A percentile compares a stretch with the other conserved stretches of the same genome.
These are phyloP conservation scores for Odontamblyopus lacepedii DNA, from an alignment of 2,797 vertebrate genomes.

Conservation along the genomic window DNA sequence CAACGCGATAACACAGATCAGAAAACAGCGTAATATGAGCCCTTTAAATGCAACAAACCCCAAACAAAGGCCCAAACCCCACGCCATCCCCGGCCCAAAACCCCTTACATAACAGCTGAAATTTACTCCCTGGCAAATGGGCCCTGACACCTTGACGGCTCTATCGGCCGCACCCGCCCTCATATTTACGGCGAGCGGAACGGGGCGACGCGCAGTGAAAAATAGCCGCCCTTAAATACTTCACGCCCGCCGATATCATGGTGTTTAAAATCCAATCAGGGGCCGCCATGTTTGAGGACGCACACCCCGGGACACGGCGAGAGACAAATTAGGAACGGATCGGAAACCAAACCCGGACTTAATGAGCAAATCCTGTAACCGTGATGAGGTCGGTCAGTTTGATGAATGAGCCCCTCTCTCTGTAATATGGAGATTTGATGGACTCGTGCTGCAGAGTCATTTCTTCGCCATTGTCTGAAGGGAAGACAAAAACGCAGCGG, in stretches of 20 bases:
- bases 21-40: too few relatives aligned
- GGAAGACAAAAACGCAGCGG: conserved; percentile 33
- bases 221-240: conserved; percentile 54
- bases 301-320: conserved; percentile 31
- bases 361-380: conserved; percentile 41
- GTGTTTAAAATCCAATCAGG: conserved; percentile 66
- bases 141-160: not conserved
- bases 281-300: conserved; percentile 36
- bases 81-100: not conserved
- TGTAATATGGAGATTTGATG: conserved; percentile 34
- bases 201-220: conserved; percentile 33
- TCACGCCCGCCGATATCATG: conserved; percentile 39
- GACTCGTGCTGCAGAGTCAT: conserved; percentile 9
- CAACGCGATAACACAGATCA: too few relatives aligned
- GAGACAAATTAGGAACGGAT: conserved; percentile 64
- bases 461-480: conserved; percentile 19
- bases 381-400: conserved; percentile 53
- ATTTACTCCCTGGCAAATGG: conserved; percentile 6
- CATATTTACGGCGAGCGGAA: conserved; percentile 18
- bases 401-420: conserved; percentile 44
- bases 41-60: not conserved
- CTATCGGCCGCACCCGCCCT: conserved; percentile 17
- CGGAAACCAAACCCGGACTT: conserved; percentile 53
- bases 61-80: not conserved
- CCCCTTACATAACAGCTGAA: not conserved